Evolutionary conservation across 2,888 invertebrate species (phyloP).

Genomic region (Diaperis boleti): DNA sequence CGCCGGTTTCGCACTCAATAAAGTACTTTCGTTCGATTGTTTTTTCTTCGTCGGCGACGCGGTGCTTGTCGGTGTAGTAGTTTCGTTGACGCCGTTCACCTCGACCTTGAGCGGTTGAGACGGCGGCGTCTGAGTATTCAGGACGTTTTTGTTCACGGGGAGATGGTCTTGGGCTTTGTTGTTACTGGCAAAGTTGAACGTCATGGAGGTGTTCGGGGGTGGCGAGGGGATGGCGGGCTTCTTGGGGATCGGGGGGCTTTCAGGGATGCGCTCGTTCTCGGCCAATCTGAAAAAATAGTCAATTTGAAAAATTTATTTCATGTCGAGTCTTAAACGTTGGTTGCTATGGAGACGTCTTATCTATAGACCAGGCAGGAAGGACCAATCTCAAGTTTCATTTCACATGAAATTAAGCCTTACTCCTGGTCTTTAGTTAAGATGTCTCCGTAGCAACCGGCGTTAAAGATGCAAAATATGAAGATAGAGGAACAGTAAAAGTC

Average conservation of each 20-base stretch:
- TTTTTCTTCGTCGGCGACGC: conserved; percentile 14
- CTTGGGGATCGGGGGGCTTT: background rate
- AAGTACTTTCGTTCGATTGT: conserved; percentile 38
- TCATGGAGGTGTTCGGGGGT: conserved; percentile 6
- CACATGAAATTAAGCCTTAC: too few species aligned
- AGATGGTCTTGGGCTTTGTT: conserved; percentile 1
- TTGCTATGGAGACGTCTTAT: too few species aligned
- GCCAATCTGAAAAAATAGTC: background rate
- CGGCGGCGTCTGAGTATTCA: conserved; percentile 47
- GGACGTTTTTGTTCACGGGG: conserved; percentile 48
- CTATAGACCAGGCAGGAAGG: too few species aligned
- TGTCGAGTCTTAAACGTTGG: too few species aligned
- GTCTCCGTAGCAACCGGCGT: too few species aligned
- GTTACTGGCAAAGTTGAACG: conserved; percentile 31
- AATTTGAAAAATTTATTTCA: background rate
- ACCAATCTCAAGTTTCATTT: too few species aligned
- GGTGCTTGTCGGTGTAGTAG: background rate
- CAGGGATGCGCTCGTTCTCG: background rate
- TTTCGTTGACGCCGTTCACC: conserved; percentile 53
- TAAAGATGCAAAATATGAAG: too few species aligned
- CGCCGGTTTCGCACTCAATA: conserved; percentile 35
- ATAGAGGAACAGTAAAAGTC: too few species aligned
- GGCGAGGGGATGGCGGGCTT: background rate
- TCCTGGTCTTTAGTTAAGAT: too few species aligned
- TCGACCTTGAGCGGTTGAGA: conserved; percentile 55